Conservation (phyloP, 2,797 vertebrate species). For the Balearica regulorum region DNA sequence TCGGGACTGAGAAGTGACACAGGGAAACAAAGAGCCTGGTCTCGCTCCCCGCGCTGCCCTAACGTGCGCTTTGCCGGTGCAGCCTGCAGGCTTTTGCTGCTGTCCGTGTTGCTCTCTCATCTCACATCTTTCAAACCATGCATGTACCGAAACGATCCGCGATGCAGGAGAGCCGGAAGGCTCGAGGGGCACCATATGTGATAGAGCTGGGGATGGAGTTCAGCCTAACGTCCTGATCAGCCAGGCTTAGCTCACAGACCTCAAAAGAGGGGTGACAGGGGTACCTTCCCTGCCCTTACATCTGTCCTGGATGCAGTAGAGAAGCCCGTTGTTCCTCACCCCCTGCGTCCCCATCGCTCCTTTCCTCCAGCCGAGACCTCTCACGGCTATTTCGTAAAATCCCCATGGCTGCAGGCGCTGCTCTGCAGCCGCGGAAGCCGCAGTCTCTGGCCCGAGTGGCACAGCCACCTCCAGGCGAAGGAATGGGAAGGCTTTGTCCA, state of each 20-base stretch:
- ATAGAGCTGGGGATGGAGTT: not conserved
- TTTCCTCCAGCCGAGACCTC: not conserved
- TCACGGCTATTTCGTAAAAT: accelerated
- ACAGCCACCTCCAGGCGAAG: not conserved
- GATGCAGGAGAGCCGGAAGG: not conserved
- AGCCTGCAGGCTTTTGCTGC: not conserved
- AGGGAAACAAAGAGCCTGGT: not conserved
- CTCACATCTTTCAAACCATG: not conserved
- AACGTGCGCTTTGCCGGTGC: accelerated
- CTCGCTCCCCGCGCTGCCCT: not conserved
- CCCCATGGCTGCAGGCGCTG: accelerated
- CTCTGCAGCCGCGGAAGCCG: not conserved
- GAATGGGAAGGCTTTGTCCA: not conserved
- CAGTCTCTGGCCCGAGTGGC: not conserved
- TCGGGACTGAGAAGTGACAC: not conserved
- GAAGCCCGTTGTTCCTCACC: not conserved
- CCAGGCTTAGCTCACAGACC: not conserved
- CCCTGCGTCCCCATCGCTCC: not conserved
- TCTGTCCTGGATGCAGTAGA: not conserved
- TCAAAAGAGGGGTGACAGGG: too few relatives aligned
- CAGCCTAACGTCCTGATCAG: not conserved
- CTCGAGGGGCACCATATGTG: accelerated
- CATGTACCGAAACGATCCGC: accelerated
- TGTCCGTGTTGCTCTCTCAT: accelerated
- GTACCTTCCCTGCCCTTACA: not conserved